These are phyloP conservation scores for Theristicus caerulescens DNA, from an alignment of 2,113 vertebrate genomes.

Conservation along the genomic window DNA sequence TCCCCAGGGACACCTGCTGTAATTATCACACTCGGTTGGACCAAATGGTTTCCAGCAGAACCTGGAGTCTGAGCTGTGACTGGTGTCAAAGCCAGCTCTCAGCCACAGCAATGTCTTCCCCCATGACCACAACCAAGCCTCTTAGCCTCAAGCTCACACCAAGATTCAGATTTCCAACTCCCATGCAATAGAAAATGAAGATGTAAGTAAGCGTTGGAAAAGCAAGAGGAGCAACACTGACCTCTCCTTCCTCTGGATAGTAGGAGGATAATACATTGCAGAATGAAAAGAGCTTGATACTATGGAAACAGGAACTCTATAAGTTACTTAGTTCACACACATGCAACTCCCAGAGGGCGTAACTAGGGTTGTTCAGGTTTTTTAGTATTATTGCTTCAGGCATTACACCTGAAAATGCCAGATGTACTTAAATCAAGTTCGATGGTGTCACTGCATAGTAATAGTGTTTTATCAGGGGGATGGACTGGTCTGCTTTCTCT, in stretches of 20 bases:
- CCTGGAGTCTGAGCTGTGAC: background rate
- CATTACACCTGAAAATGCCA: slow-evolving; percentile 71
- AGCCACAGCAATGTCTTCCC: background rate
- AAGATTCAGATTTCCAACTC: background rate
- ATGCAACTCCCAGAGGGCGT: slow-evolving; percentile 33
- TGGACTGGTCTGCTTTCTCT: slow-evolving; percentile 15
- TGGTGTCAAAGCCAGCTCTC: background rate
- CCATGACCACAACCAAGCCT: rapidly evolving
- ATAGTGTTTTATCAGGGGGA: slow-evolving; percentile 42
- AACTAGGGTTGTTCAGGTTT: slow-evolving; percentile 35
- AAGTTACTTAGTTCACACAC: slow-evolving; percentile 58
- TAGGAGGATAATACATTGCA: background rate
- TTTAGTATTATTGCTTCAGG: slow-evolving; percentile 65
- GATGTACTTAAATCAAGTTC: slow-evolving; percentile 57
- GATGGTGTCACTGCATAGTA: slow-evolving; percentile 43
- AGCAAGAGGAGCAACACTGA: background rate
- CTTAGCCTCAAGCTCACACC: background rate
- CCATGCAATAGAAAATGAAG: background rate
- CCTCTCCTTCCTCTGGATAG: background rate
- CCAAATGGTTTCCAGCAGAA: background rate
- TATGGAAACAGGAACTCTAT: slow-evolving; percentile 39
- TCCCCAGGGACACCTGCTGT: background rate
- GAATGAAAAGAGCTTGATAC: slow-evolving; percentile 42
- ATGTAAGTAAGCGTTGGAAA: background rate
- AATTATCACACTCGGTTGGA: background rate